Evolutionary conservation across 2,797 vertebrate species (phyloP).

Genomic region (Myotis daubentonii): DNA sequence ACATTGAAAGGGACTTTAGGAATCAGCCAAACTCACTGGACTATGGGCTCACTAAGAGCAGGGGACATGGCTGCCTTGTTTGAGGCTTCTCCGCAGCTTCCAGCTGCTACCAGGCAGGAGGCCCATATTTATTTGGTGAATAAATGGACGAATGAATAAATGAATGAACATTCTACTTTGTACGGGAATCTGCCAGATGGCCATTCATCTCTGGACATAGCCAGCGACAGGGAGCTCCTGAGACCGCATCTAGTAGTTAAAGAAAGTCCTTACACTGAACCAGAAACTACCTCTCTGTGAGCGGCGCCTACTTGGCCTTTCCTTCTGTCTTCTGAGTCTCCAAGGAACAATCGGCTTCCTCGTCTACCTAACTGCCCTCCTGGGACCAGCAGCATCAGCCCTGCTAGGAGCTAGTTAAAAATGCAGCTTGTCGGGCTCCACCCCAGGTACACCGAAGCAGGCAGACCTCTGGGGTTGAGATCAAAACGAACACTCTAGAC

Average conservation of each 20-base stretch:
- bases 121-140: background rate
- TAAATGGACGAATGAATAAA: background rate
- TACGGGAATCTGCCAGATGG: background rate
- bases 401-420: background rate
- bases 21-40: background rate
- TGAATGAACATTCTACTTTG: background rate
- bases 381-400: background rate
- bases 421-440: background rate
- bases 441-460: background rate
- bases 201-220: background rate
- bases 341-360: background rate
- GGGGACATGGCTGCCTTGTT: background rate
- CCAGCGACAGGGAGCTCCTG: background rate
- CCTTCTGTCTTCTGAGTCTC: background rate
- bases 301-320: background rate
- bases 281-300: background rate
- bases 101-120: background rate
- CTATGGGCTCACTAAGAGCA: background rate
- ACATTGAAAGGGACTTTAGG: background rate
- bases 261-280: background rate
- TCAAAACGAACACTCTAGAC: background rate
- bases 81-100: background rate
- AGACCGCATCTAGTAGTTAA: background rate
- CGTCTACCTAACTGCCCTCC: background rate
- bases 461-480: background rate